Evolutionary conservation across 2,888 invertebrate genomes (phyloP), one percentile per base, ranked within the genome.

Genomic region (Trachelus iudaicus): DNA sequence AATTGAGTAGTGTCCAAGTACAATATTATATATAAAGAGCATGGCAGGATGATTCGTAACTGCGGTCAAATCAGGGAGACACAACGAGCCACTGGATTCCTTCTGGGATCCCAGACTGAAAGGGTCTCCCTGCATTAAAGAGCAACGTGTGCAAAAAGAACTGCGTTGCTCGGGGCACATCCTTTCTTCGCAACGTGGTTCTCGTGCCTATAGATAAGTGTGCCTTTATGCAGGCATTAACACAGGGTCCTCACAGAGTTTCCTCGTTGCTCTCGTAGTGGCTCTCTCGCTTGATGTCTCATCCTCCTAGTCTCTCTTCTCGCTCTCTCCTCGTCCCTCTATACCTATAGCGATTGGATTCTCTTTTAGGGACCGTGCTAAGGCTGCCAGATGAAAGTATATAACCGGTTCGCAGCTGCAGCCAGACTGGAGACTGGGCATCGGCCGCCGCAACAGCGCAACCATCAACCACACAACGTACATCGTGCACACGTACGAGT

Each of bases 321-420:
- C 56, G 23, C 34, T 73, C 77, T 75, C 75, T 73, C 69, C 71
- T 69, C 76, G 77, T 73, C 30, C 75, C 33, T 69, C 75, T 73
- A 69, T 34, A 30, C 11, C 71, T 71, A 71, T 71, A 71, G 71
- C 12, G 23, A 74, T 75, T 83, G 83, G 83, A 82, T 83, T 83
- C 82, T 84, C 86, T 85, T 83, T 85, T 86, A 83, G 85, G 85
- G 84, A 83, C 83, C 81, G 84, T 84, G 86, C 83, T 82, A 82
- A 84, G 84, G 83, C 87, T 83, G 83, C 85, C 85, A 83, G 87
- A 87, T 87, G 87, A 87, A 86, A 88, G 88, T 89, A 87, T 86
- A 89, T 90, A 90, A 90, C 90, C 90, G 90, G 90, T 90, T 90
- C 90, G 90, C 90, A 90, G 90, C 90, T 90, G 90, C 90, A 87